Evolutionary conservation across 2,113 vertebrate species (phyloP).

Genomic region (Lethenteron reissneri): DNA sequence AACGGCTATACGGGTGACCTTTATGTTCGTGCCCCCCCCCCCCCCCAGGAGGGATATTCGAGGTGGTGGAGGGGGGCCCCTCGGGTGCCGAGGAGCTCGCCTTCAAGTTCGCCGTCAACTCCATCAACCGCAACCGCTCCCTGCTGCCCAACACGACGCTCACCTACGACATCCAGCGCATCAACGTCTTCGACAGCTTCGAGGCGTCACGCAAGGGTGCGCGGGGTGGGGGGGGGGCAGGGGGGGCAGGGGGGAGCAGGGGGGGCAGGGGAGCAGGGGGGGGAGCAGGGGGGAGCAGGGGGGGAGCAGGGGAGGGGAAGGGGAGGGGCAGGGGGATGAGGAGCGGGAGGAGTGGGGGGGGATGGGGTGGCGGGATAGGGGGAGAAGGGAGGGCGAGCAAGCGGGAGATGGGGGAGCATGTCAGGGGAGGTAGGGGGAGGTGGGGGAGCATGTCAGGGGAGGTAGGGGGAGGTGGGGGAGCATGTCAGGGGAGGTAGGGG

Average conservation of each 20-base stretch:
- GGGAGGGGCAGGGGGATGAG: too few species aligned
- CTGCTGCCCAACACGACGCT: conserved; percentile 91
- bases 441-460: neutral
- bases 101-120: conserved; percentile 98
- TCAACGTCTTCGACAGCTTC: conserved; percentile 97
- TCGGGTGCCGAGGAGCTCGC: conserved; percentile 92
- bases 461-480: neutral
- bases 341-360: too few species aligned
- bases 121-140: conserved; percentile 97
- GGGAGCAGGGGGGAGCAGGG: too few species aligned
- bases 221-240: neutral
- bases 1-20: neutral
- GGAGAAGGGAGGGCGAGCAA: neutral
- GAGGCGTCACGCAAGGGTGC: conserved; percentile 97
- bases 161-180: conserved; percentile 95
- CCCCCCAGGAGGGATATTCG: conserved; percentile 74
- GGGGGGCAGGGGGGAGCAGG: too few species aligned
- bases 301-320: too few species aligned
- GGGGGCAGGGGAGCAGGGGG: too few species aligned
- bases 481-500: neutral
- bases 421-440: neutral
- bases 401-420: neutral
- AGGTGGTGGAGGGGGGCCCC: conserved; percentile 77
- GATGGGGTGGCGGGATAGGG: neutral
- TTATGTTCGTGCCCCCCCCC: neutral